A percentile compares a stretch with the other conserved stretches of the same genome.
Conservation (phyloP, 92 coral and sea anemone genomes). For the Montipora capitata region DNA sequence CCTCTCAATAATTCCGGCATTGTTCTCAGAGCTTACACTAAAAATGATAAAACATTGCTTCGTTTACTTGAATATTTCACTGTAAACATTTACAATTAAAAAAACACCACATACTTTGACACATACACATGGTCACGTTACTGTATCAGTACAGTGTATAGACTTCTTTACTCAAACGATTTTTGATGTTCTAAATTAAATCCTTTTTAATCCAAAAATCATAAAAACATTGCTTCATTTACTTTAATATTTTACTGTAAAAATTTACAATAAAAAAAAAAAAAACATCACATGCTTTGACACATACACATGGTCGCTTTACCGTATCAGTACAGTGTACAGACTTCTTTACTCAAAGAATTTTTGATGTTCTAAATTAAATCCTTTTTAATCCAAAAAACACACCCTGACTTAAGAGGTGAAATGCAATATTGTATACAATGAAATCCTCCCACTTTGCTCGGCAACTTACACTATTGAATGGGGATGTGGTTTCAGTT, state of each 20-base stretch:
- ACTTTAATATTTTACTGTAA: no score
- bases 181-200: slow-evolving; percentile 19
- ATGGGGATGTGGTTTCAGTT: slow-evolving; percentile 29
- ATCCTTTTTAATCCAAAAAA: slow-evolving; percentile 19
- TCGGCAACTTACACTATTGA: slow-evolving; percentile 12
- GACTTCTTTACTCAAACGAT: slow-evolving; percentile 21
- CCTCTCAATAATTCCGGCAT: slow-evolving; percentile 34
- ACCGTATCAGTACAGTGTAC: not conserved
- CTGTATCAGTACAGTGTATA: not conserved
- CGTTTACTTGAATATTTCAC: slow-evolving; percentile 23
- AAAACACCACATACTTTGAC: slow-evolving; percentile 13
- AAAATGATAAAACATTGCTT: slow-evolving; percentile 30
- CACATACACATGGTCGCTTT: slow-evolving; percentile 11
- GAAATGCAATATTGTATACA: slow-evolving; percentile 29
- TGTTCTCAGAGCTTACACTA: slow-evolving; percentile 52
- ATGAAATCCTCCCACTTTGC: slow-evolving; percentile 31
- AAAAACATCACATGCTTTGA: slow-evolving; percentile 12
- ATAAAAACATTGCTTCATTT: no score
- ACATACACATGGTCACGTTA: slow-evolving; percentile 10
- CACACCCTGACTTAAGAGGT: slow-evolving; percentile 28
- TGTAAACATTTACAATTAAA: slow-evolving; percentile 7
- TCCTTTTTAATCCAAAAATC: not conserved
- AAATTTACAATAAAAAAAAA: not conserved
- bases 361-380: slow-evolving; percentile 16
- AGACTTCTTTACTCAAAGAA: slow-evolving; percentile 19